Evolutionary conservation across 2,888 invertebrate genomes (phyloP).

Genomic region (Eretmocerus hayati): DNA sequence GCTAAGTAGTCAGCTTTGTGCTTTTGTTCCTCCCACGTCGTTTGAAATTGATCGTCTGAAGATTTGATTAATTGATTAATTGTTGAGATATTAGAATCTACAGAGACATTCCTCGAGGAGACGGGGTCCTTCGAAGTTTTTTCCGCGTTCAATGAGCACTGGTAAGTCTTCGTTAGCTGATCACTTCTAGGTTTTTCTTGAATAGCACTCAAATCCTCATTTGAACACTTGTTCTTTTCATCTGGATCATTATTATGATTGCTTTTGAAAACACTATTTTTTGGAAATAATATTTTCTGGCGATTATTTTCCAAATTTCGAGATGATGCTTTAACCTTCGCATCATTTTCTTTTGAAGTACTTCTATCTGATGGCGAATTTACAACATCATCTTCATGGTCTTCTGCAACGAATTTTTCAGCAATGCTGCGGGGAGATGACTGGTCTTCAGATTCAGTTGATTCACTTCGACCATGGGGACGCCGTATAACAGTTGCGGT

Average conservation of each 20-base stretch:
- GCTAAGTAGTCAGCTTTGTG: constrained; percentile 39
- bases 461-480: constrained; percentile 47
- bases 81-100: not conserved
- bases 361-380: constrained; percentile 17
- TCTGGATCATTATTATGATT: too few species aligned
- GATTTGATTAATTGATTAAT: not conserved
- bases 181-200: constrained; percentile 32
- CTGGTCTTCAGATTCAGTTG: not conserved
- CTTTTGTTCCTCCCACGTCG: constrained; percentile 43
- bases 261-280: constrained; percentile 26
- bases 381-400: constrained; percentile 38
- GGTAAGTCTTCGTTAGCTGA: constrained; percentile 20
- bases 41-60: constrained; percentile 30
- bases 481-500: constrained; percentile 41
- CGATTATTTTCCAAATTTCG: not conserved
- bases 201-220: constrained; percentile 34
- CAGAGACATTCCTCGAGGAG: not conserved
- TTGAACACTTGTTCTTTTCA: constrained; percentile 14
- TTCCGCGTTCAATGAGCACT: not conserved
- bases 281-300: not conserved
- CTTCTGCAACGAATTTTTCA: not conserved
- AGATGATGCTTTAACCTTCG: too few species aligned
- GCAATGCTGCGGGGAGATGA: not conserved
- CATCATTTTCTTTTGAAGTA: not conserved
- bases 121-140: not conserved